Evolutionary conservation across 2,797 vertebrate species (phyloP).

Genomic region (Rhinoraja longicauda): DNA sequence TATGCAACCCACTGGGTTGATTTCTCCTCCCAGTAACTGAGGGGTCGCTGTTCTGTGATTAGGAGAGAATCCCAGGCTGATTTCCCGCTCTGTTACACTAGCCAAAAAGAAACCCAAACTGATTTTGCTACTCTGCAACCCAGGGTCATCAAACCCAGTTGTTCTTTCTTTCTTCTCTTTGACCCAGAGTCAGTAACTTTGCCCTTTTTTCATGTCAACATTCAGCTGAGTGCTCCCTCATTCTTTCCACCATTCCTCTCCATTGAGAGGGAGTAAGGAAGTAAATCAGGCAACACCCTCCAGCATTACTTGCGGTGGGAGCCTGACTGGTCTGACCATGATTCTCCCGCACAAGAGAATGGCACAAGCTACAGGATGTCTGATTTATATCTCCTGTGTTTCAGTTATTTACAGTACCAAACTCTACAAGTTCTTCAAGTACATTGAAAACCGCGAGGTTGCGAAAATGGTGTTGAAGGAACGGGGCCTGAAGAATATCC

Average conservation of each 20-base stretch:
- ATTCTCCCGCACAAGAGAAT: too few species aligned
- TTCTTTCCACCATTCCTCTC: not conserved
- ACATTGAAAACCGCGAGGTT: constrained; percentile 71
- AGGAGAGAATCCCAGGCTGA: too few species aligned
- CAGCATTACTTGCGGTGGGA: not conserved
- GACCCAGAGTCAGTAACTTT: too few species aligned
- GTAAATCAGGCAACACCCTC: not conserved
- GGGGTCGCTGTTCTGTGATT: not conserved
- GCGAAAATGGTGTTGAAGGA: constrained; percentile 70
- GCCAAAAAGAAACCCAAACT: not conserved
- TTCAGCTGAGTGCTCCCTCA: not conserved
- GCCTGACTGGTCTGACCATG: not conserved
- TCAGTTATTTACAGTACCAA: constrained; percentile 72
- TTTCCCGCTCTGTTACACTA: not conserved
- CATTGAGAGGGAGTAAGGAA: too few species aligned
- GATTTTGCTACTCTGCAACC: not conserved
- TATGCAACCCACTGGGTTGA: not conserved
- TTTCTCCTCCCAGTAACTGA: not conserved
- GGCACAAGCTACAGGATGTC: not conserved
- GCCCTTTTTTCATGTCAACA: not conserved
- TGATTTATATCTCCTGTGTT: not conserved
- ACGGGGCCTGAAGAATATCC: constrained; percentile 70
- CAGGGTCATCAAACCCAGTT: not conserved
- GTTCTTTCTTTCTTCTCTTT: not conserved
- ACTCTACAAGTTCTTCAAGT: constrained; percentile 74